phyloP scores from a whole-genome alignment of 2,113 vertebrate genomes.

The Channa argus region DNA sequence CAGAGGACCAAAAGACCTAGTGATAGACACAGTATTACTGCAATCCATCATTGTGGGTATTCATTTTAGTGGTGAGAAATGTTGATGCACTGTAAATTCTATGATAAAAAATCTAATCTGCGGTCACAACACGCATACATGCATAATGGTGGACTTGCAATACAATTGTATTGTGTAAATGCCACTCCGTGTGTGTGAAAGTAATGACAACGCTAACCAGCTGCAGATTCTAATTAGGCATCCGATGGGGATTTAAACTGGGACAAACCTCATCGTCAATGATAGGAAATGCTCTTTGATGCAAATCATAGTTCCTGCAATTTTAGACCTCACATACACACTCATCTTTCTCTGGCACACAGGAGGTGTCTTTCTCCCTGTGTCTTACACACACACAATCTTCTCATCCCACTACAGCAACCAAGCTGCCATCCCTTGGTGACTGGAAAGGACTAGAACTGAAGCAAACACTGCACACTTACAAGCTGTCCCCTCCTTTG shows the following conservation, averaged over 20 bases:
- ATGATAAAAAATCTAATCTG: constrained; percentile 38
- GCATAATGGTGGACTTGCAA: constrained; percentile 11
- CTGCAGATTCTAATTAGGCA: constrained; percentile 69
- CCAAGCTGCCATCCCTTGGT: constrained; percentile 32
- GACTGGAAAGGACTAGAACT: constrained; percentile 30
- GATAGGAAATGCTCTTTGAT: constrained; percentile 60
- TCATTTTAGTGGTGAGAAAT: constrained; percentile 59
- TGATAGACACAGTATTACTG: constrained; percentile 60
- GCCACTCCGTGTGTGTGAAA: constrained; percentile 6
- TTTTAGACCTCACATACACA: constrained; percentile 21
- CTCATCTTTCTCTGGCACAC: neutral
- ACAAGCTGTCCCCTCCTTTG: constrained; percentile 49
- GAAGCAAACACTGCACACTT: constrained; percentile 42
- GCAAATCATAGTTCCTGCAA: constrained; percentile 46
- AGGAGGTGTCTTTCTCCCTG: neutral
- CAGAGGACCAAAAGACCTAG: constrained; percentile 55
- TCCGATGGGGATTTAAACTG: constrained; percentile 61
- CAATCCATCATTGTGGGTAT: constrained; percentile 63
- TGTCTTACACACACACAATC: constrained; percentile 11
- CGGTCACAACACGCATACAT: constrained; percentile 34
- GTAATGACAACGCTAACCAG: constrained; percentile 59
- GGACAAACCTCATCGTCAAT: constrained; percentile 62
- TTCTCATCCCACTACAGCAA: constrained; percentile 11
- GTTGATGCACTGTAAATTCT: constrained; percentile 37
- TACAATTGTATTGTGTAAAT: constrained; percentile 7